Evolutionary conservation across 2,797 vertebrate genomes (phyloP).

Genomic region (Gambusia yucatana): DNA sequence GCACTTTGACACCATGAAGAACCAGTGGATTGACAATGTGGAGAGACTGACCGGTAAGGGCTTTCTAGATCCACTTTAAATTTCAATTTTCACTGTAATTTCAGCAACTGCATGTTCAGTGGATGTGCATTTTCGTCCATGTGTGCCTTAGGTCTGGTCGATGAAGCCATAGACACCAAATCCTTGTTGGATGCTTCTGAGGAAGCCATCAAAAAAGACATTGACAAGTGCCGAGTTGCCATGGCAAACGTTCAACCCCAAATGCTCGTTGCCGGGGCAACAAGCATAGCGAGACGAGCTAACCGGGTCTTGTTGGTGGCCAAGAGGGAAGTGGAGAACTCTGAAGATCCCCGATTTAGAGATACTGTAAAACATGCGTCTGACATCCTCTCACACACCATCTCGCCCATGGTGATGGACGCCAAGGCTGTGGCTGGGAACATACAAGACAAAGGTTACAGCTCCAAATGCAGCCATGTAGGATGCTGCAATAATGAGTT

Average conservation of each 20-base stretch:
- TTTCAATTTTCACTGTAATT: background rate
- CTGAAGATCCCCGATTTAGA: conserved; percentile 95
- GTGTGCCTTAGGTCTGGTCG: conserved; percentile 87
- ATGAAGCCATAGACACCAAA: conserved; percentile 97
- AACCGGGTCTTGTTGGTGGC: conserved; percentile 96
- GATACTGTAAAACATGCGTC: conserved; percentile 95
- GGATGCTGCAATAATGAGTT: background rate
- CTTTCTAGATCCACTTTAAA: background rate
- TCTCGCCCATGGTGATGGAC: conserved; percentile 98
- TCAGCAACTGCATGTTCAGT: background rate
- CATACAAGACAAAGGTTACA: conserved; percentile 93
- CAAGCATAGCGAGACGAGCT: conserved; percentile 96
- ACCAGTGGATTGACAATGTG: conserved; percentile 98
- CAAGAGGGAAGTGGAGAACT: conserved; percentile 96
- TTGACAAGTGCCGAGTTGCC: conserved; percentile 96
- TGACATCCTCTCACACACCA: conserved; percentile 93
- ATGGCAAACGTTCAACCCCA: conserved; percentile 98
- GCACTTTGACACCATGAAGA: conserved; percentile 99
- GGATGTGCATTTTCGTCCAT: background rate
- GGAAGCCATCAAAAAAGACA: conserved; percentile 98
- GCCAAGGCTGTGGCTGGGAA: conserved; percentile 97
- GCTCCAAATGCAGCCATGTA: background rate
- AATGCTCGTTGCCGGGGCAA: conserved; percentile 97
- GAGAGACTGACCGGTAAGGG: conserved; percentile 94
- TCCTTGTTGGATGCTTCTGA: conserved; percentile 96